These are phyloP conservation scores for Danio choprae DNA, from an alignment of 2,797 vertebrate species.

Conservation along the genomic window DNA sequence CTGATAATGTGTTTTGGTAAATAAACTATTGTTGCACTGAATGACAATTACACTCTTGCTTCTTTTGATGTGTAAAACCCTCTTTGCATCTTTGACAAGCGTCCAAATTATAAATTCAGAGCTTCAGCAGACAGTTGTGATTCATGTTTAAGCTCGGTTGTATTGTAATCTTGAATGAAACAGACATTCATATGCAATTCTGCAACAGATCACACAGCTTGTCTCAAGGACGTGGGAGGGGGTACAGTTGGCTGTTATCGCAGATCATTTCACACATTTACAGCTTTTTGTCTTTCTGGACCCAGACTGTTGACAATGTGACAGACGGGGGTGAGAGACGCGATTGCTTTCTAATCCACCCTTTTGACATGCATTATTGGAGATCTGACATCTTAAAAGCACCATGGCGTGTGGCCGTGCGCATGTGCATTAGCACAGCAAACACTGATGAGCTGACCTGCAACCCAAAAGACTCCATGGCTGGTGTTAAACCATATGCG, in stretches of 20 bases:
- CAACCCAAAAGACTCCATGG: neutral
- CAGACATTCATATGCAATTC: constrained; percentile 15
- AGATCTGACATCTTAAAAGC: constrained; percentile 34
- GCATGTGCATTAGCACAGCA: neutral
- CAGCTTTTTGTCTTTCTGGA: constrained; percentile 72
- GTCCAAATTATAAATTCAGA: neutral
- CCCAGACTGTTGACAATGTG: constrained; percentile 78
- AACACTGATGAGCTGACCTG: constrained; percentile 13
- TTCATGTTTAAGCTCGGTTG: neutral
- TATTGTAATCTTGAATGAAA: constrained; percentile 27
- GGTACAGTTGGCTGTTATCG: constrained; percentile 74
- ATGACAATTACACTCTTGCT: no score
- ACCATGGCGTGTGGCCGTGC: neutral
- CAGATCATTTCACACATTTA: constrained; percentile 77
- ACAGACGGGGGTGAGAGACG: constrained; percentile 58
- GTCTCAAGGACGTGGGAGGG: constrained; percentile 68
- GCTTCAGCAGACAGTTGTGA: neutral
- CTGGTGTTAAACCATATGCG: constrained; percentile 34
- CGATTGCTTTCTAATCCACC: constrained; percentile 39
- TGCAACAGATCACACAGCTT: constrained; percentile 63
- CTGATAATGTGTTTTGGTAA: no score
- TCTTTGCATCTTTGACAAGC: no score
- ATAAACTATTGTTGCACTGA: no score
- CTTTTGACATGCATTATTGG: constrained; percentile 42
- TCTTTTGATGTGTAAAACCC: no score